Conservation (phyloP, 2,888 invertebrate genomes). For the Cosmia trapezina region DNA sequence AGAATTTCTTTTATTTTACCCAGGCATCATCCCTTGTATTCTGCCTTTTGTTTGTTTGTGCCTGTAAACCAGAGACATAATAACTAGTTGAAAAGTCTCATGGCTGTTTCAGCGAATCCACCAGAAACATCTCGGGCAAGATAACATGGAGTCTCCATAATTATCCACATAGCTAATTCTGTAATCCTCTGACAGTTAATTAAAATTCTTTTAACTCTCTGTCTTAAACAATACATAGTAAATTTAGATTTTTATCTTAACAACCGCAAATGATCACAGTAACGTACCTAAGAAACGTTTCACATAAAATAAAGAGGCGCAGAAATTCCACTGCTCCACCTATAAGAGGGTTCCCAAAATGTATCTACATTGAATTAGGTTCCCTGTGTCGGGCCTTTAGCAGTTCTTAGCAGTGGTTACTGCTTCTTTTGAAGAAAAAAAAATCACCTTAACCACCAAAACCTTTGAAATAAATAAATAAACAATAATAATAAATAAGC, state of each 20-base stretch:
- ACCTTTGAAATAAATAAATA: no score
- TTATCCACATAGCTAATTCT: constrained; percentile 13
- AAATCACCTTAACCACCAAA: no score
- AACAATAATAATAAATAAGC: no score
- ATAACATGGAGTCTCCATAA: constrained; percentile 4
- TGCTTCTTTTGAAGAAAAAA: no score
- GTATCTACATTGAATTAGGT: no score
- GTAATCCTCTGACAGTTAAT: not conserved
- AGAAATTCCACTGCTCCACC: constrained; percentile 7
- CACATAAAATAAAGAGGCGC: not conserved
- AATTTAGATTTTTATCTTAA: constrained; percentile 49
- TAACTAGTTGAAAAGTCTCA: not conserved
- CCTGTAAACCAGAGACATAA: not conserved
- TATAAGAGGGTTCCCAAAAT: not conserved
- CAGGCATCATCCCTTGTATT: no score
- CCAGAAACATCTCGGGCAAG: constrained; percentile 6
- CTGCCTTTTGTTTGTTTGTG: not conserved
- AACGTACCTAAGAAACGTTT: constrained; percentile 9
- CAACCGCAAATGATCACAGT: constrained; percentile 23
- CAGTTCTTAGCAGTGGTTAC: not conserved
- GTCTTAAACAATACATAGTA: constrained; percentile 2
- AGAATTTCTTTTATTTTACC: no score
- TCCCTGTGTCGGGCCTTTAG: not conserved
- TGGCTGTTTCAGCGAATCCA: not conserved
- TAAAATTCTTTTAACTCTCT: constrained; percentile 22